Percentiles rank a stretch among this genome's conserved stretches.
These are phyloP conservation scores for Malaclemys terrapin DNA, from an alignment of 2,113 vertebrate species.

Conservation along the genomic window DNA sequence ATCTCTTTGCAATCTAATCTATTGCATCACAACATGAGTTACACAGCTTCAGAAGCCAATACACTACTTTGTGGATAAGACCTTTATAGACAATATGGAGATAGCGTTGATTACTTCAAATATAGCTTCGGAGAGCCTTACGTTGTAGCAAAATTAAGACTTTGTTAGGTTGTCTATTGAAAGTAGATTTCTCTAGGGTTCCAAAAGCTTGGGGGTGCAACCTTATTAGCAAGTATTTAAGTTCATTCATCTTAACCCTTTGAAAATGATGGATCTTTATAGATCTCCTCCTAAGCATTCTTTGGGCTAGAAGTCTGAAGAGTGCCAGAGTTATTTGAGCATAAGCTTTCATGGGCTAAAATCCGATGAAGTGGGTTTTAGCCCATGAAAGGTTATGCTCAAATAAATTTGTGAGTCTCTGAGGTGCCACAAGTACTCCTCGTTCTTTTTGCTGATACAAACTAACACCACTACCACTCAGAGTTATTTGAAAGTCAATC, in stretches of 20 bases:
- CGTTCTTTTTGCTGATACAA: too few species aligned
- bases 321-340: not conserved
- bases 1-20: fast-evolving
- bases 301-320: too few species aligned
- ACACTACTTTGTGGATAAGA: not conserved
- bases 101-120: not conserved
- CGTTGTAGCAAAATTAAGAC: not conserved
- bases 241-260: not conserved
- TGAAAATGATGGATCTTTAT: not conserved
- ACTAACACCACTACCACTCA: too few species aligned
- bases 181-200: not conserved
- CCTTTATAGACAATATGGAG: not conserved
- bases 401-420: too few species aligned
- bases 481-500: not conserved
- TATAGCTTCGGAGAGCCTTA: not conserved
- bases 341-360: too few species aligned
- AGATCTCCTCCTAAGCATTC: not conserved
- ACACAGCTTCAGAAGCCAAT: not conserved
- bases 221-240: not conserved
- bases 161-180: not conserved
- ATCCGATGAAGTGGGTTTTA: too few species aligned
- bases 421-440: too few species aligned
- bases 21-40: not conserved
- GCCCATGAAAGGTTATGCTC: too few species aligned
- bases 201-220: not conserved